Evolutionary conservation across 2,888 invertebrate species (phyloP), one percentile per base, ranked within the genome.

Genomic region (Pyrochroa serraticornis): DNA sequence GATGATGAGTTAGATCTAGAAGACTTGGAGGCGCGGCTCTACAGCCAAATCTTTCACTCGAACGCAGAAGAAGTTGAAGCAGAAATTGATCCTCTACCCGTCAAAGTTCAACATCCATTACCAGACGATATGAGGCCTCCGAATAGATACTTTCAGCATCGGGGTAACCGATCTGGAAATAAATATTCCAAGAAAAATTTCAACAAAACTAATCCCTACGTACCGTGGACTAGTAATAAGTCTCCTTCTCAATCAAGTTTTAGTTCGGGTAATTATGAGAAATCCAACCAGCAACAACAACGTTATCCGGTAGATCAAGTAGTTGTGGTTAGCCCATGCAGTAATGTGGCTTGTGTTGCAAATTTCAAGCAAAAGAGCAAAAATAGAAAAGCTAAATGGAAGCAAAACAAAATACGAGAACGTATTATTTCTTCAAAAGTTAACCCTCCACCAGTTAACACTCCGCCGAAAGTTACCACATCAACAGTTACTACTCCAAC

Each of bases 31-130:
- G 65, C 73, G 5, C 69, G 69, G 33, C 65, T 78, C 13, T 77
- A 78, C 60, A 73, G 76, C 55, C 76, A 78, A 68, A 68, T 78
- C 9, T 71, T 72, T 61, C 76, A 78, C 67, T 60, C 62, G 31
- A 67, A 41, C 32, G 51, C 43, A 30, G 60, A 62, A 45, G 64
- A 64, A 50, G 41, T 32, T 41, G 34, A 60, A 14, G 50, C 46
- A 42, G 50, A 44, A 13, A 6, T 38, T 49, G 13, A 36, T 14
- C 32, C 22, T 13, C 7, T 7, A 5, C 36, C 36, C 34, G 22
- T 13, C 7, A 31, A 37, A 31, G 38, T 8, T 9, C 36, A 8
- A 6, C 34, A 33, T 34, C 45, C 7, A 39, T 35, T 9, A 6
- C 22, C 30, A n/a, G 42, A 31, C 1, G 35, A 22, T 3, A 42